Base-by-base conservation (phyloP, 2,888 invertebrate species). In the Apomyelois bistriatella region DNA sequence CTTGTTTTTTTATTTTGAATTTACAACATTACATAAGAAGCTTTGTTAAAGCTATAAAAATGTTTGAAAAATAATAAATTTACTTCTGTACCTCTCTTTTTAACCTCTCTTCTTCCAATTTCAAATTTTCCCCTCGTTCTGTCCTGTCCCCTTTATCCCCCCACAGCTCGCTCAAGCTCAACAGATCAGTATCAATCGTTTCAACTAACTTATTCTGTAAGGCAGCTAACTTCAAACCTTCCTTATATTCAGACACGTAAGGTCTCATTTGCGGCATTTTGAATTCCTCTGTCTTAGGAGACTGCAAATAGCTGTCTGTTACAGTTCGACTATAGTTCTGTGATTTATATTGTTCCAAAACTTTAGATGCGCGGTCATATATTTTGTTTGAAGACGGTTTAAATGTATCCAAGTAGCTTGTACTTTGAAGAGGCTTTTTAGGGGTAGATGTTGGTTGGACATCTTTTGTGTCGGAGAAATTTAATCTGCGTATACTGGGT, bases 41-140 rank as follows among this genome's bases (percentile, higher is more conserved):
- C n/a, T 22, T 3, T 22, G 5, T 22, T 22, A 22, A 22, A 2
- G 5, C 2, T 22, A 3, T 22, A 22, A 22, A 22, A 3, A 22
- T 2, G 22, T 22, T n/a, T n/a, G n/a, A 5, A 22, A 22, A 5
- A 5, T 22, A 22, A 22, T 3, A 22, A 22, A 22, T 22, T 3
- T 5, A 22, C 2, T 22, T 52, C 37, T 83, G 77, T 86, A 95
- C 96, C 90, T 95, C 94, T 69, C 96, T 89, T 55, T 95, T 92
- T 37, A 95, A 83, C 69, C 93, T 93, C 74, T 96, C 96, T 75
- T 96, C 96, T 71, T 95, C 94, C 1, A 95, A 78, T 68, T 93
- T 93, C 1, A 76, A 64, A 52, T 79, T 84, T 1, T 88, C 87
- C 12, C 78, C 79, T 56, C 74, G 77, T 48, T 79, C 88, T 56